Conservation (phyloP, 2,113 vertebrate genomes). For the Nannospalax galili region DNA sequence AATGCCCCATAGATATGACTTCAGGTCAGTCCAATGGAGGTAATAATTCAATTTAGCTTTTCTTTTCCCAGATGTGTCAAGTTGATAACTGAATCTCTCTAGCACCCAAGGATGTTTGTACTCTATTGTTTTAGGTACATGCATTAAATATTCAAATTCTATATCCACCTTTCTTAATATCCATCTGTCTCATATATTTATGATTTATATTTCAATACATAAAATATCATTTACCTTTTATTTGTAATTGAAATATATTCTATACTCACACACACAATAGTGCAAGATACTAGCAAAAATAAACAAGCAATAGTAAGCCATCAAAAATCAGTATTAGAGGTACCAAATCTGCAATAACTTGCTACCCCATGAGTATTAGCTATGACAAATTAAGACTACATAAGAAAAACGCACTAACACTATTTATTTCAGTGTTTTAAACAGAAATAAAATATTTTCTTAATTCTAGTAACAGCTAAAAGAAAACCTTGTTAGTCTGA, state of each 20-base stretch:
- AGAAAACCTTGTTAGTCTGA: too few species aligned
- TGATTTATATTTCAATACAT: not conserved
- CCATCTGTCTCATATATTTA: not conserved
- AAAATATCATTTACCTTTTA: not conserved
- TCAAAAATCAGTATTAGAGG: not conserved
- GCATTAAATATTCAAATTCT: not conserved
- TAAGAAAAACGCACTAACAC: not conserved
- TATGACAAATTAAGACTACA: not conserved
- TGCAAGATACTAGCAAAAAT: not conserved
- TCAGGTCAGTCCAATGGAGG: too few species aligned
- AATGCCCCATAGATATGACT: too few species aligned
- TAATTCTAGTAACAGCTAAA: not conserved
- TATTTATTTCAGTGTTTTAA: not conserved
- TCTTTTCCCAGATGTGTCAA: too few species aligned
- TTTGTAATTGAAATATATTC: not conserved
- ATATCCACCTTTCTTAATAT: not conserved
- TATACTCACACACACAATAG: not conserved
- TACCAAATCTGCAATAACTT: not conserved
- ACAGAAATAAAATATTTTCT: not conserved
- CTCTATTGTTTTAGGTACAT: not conserved
- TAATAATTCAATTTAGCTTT: too few species aligned
- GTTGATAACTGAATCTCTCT: too few species aligned
- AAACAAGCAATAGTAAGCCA: too few species aligned
- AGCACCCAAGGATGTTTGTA: not conserved
- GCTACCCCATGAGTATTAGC: not conserved